Base-by-base conservation (phyloP, 2,888 invertebrate species). In the Tethea ocularis region DNA sequence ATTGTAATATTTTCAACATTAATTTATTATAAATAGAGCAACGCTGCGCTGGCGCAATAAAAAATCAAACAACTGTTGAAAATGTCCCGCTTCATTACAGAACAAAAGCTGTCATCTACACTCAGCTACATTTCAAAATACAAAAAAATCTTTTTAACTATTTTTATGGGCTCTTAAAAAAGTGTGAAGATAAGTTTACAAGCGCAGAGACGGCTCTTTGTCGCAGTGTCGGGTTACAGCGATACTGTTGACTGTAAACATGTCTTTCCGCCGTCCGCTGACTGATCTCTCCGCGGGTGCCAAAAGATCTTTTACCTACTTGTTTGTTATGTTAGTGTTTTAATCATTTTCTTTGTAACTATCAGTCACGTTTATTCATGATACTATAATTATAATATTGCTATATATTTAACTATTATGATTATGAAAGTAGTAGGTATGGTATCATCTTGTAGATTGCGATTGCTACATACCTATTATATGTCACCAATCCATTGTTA, bases 21-120 rank as follows among this genome's bases (percentile, higher is more conserved):
- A 73, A 80, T 64, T 46, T 72, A 80, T 84, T 81, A 80, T 81
- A 91, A 91, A 92, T 91, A 91, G 91, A 87, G 46, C 46, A 46
- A 78, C 83, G 78, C 73, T 79, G 74, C 78, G 38, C 46, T 74
- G 75, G 67, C 69, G 84, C 78, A 88, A 91, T 89, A 91, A 90
- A 89, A 87, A 83, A 79, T 75, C 78, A 75, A 87, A 84, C 72
- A 84, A 83, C 80, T 82, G 80, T 83, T 88, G 83, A 86, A 87
- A 88, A 81, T 88, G 90, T 91, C 90, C 89, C 85, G 85, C 82
- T 88, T 89, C 89, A 88, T 89, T 89, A 90, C 86, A 89, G 88
- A 91, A 91, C 91, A 93, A 92, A 93, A 92, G 92, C 91, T 89
- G 92, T 91, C 92, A 91, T 84, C 87, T 76, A 88, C 87, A 87